These are phyloP conservation scores for Nasonia oneida DNA, from an alignment of 2,888 invertebrate genomes.

Conservation along the genomic window DNA sequence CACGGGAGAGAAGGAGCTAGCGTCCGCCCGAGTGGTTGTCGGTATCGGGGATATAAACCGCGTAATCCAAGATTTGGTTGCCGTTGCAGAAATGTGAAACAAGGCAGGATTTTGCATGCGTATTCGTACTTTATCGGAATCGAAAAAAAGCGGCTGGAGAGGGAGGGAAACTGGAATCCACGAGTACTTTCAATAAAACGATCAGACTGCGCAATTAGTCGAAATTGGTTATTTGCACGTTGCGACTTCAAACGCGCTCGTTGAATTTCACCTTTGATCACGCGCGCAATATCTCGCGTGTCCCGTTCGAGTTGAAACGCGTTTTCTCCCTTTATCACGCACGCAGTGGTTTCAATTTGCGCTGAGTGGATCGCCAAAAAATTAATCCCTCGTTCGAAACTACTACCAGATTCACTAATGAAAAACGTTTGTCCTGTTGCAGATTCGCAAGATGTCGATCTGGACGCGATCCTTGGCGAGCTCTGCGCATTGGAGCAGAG, in stretches of 20 bases:
- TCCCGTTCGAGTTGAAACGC: not conserved
- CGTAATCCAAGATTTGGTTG: too few species aligned
- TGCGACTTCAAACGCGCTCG: slow-evolving; percentile 16
- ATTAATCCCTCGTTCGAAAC: not conserved
- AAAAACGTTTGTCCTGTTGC: slow-evolving; percentile 62
- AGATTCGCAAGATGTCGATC: slow-evolving; percentile 97
- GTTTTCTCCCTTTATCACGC: not conserved
- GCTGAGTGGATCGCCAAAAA: not conserved
- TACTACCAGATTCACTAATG: not conserved
- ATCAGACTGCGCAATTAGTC: not conserved
- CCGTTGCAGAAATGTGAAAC: too few species aligned
- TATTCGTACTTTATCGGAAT: not conserved
- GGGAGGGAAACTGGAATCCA: not conserved
- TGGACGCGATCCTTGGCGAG: slow-evolving; percentile 98
- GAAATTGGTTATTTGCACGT: not conserved
- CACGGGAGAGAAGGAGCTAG: not conserved
- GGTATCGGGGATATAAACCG: not conserved
- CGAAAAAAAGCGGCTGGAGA: not conserved
- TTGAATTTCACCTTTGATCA: slow-evolving; percentile 35
- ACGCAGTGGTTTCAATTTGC: not conserved
- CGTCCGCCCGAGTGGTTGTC: not conserved
- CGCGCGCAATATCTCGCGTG: slow-evolving; percentile 7
- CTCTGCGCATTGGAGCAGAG: slow-evolving; percentile 93
- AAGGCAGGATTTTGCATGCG: not conserved
- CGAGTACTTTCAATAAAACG: not conserved